Evolutionary conservation across 2,888 invertebrate species (phyloP).

Genomic region (Orgyia antiqua): DNA sequence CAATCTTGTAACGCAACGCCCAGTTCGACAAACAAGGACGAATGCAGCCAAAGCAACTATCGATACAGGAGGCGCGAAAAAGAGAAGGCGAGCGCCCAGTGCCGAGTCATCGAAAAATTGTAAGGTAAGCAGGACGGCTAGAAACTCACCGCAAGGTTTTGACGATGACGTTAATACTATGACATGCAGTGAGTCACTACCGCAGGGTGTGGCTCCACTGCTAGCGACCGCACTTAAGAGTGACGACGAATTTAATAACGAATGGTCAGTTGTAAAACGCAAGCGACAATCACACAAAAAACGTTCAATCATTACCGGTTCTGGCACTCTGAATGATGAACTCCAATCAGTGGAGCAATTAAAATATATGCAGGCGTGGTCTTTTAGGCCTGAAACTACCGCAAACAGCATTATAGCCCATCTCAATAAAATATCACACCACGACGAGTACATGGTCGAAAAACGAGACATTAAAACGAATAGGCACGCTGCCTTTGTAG

Average conservation of each 20-base stretch:
- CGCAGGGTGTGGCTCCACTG: neutral
- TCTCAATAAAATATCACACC: neutral
- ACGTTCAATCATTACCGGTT: too few relatives aligned
- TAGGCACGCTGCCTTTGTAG: neutral
- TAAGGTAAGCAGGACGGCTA: neutral
- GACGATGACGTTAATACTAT: neutral
- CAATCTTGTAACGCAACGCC: too few relatives aligned
- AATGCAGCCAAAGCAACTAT: neutral
- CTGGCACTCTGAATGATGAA: too few relatives aligned
- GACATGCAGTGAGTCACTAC: too few relatives aligned
- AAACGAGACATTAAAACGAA: neutral
- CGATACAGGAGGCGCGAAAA: neutral
- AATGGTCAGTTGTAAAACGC: neutral
- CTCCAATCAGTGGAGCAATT: neutral
- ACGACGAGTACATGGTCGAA: neutral
- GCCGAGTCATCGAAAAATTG: neutral
- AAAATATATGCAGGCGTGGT: neutral
- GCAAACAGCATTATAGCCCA: too few relatives aligned
- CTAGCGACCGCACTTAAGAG: neutral
- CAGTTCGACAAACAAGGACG: too few relatives aligned
- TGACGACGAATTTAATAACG: neutral
- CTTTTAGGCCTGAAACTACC: neutral
- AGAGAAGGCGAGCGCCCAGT: too few relatives aligned
- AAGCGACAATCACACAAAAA: too few relatives aligned
- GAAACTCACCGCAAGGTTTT: neutral